Evolutionary conservation across 2,113 vertebrate genomes (phyloP), one percentile per base, ranked within the genome.

Genomic region (Dinomys branickii): DNA sequence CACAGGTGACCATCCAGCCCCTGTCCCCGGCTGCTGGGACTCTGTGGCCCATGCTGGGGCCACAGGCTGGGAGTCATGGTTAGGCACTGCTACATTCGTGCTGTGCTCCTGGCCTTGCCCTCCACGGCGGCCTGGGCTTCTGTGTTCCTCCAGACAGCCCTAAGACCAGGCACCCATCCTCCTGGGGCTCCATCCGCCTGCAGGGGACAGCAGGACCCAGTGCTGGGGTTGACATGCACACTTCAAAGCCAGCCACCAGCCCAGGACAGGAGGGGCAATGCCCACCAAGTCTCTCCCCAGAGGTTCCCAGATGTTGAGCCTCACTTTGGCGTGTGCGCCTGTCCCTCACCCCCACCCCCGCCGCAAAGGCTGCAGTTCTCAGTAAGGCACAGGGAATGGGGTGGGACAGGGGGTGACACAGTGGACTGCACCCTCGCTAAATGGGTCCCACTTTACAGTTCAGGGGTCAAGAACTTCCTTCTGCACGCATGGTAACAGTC

Each of bases 371-470:
- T 52, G 50, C 5, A 14, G n/a, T 59, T 84, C 47, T 65, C 28
- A 2, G 41, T 28, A 9, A 80, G 35, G 41, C 3, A 6, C 12
- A 52, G 84, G 50, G 41, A 5, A 26, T 12, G 0, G n/a, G n/a
- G n/a, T n/a, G n/a, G n/a, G n/a, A n/a, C 0, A 10, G 84, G 52
- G 35, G 54, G 26, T 3, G 0, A 17, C 11, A 12, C 12, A 4
- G 90, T 38, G 59, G 58, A 24, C 22, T 71, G 5, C 44, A 26
- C 3, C 5, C 7, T 33, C 7, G 50, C 80, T 81, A 5, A 30
- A 11, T n/a, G 61, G 44, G 35, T 82, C 47, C 56, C 10, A 1
- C 54, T 77, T 71, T 22, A 22, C 78, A 47, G 35, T 33, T 81
- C 71, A 41, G 87, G 83, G 69, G 35, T 54, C 2, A 7, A 5